These are phyloP conservation scores for Platalea minor DNA, from an alignment of 2,797 vertebrate species.

Conservation along the genomic window DNA sequence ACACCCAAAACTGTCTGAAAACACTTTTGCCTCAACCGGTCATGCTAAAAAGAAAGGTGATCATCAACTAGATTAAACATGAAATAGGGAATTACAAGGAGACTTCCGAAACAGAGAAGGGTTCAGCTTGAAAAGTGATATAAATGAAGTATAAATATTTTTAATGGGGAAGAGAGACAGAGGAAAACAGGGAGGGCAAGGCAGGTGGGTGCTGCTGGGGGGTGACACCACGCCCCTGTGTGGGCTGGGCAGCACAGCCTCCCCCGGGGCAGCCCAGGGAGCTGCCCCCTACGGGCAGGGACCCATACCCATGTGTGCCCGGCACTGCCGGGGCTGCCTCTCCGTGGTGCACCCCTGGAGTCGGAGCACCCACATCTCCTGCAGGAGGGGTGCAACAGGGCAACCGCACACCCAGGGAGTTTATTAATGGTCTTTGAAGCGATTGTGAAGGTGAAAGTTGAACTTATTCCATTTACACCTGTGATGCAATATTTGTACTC, in stretches of 20 bases:
- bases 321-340: fast-evolving
- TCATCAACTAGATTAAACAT: background rate
- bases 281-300: too few species aligned
- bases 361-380: background rate
- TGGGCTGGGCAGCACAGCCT: fast-evolving
- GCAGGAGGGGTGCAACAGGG: background rate
- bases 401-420: fast-evolving
- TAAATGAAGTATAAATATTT: background rate
- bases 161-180: background rate
- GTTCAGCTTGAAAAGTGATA: background rate
- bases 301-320: fast-evolving
- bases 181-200: background rate
- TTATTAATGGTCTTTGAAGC: background rate
- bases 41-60: background rate
- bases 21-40: background rate
- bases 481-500: background rate
- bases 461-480: background rate
- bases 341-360: fast-evolving
- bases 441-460: background rate
- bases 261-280: fast-evolving
- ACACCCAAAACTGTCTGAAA: background rate
- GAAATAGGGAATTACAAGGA: background rate
- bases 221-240: too few species aligned
- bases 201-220: background rate
- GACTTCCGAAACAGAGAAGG: background rate